A percentile compares a stretch with the other conserved stretches of the same genome.
Conservation (phyloP, 2,888 invertebrate species). For the Nomada ruficornis region DNA sequence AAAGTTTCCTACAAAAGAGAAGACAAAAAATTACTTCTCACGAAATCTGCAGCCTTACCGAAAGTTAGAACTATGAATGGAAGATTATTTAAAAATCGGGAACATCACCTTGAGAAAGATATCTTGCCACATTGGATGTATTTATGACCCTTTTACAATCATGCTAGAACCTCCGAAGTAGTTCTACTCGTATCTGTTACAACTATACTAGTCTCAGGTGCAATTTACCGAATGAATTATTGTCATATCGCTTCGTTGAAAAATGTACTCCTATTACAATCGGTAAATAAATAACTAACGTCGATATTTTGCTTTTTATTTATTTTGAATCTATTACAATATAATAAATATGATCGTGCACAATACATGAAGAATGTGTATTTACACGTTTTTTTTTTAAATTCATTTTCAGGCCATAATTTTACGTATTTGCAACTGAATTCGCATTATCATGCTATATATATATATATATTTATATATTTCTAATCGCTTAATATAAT, state of each 20-base stretch:
- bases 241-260: neutral
- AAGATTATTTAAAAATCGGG: conserved; percentile 15
- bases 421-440: conserved; percentile 79
- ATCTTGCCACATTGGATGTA: conserved; percentile 34
- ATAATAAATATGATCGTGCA: conserved; percentile 82
- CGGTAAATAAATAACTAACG: conserved; percentile 37
- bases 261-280: neutral
- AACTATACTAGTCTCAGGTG: conserved; percentile 1
- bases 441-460: conserved; percentile 67
- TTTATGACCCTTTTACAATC: conserved; percentile 34
- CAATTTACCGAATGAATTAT: neutral
- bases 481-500: conserved; percentile 66
- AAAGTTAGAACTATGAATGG: conserved; percentile 11
- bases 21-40: neutral
- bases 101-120: conserved; percentile 35
- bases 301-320: conserved; percentile 73
- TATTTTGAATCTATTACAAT: conserved; percentile 81
- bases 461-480: conserved; percentile 47
- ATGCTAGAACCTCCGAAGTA: conserved; percentile 8
- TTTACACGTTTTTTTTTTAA: conserved; percentile 76
- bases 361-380: conserved; percentile 81
- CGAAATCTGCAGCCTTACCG: conserved; percentile 1
- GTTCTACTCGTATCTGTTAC: conserved; percentile 19
- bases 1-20: neutral
- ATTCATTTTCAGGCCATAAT: conserved; percentile 79